Conservation (phyloP, 2,888 invertebrate genomes). For the Anthoptus insignis region DNA sequence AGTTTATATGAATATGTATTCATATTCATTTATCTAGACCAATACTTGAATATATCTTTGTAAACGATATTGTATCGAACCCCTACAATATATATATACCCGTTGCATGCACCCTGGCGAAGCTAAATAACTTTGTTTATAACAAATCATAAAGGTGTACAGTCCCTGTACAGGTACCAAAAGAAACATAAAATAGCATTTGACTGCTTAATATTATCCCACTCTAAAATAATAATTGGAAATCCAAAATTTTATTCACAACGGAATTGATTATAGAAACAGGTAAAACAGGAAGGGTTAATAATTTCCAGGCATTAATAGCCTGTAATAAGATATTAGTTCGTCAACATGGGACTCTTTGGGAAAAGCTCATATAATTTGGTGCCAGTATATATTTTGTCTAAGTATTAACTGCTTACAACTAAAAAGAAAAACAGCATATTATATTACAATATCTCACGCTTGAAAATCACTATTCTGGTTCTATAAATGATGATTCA, state of each 20-base stretch:
- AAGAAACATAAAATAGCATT: background rate
- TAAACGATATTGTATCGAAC: background rate
- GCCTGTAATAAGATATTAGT: slow-evolving; percentile 3
- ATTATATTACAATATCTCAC: slow-evolving; percentile 3
- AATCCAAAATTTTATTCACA: background rate
- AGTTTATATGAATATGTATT: too few relatives aligned
- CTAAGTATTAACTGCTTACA: slow-evolving; percentile 11
- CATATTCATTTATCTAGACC: too few relatives aligned
- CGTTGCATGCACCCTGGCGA: slow-evolving; percentile 6
- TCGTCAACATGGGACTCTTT: slow-evolving; percentile 3
- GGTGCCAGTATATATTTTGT: background rate
- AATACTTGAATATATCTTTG: too few relatives aligned
- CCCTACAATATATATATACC: background rate
- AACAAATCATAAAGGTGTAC: slow-evolving; percentile 7
- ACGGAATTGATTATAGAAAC: background rate
- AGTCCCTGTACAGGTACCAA: background rate
- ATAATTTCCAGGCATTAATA: background rate
- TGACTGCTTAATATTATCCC: background rate
- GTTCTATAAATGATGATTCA: slow-evolving; percentile 14
- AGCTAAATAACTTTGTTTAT: slow-evolving; percentile 8
- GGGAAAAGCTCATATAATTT: slow-evolving; percentile 12
- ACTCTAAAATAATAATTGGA: background rate
- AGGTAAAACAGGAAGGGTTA: background rate
- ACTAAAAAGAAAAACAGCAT: background rate
- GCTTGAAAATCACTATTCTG: slow-evolving; percentile 2